Evolutionary conservation across 2,888 invertebrate species (phyloP), one percentile per base, ranked within the genome.

Genomic region (Heliconius charithonia): DNA sequence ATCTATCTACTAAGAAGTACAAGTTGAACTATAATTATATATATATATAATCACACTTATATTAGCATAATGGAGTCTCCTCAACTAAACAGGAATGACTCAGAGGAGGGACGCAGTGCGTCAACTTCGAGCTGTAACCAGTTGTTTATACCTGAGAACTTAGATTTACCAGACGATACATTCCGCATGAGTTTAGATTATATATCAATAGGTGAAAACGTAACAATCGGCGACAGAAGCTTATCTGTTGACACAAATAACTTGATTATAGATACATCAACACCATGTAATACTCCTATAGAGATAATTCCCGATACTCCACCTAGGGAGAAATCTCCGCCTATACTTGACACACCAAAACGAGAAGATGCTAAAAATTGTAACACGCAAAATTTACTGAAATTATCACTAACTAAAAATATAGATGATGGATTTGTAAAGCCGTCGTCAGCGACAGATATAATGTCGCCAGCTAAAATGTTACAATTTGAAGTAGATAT

Each of bases 391-490:
- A 88, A 86, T 80, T 83, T 91, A 75, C 83, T 93, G 32, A 90
- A 92, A 85, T 82, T 93, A 77, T 89, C 92, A 13, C 79, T 93
- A 37, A 83, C 87, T 37, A 92, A 91, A 82, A 90, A 89, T 75
- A 88, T 85, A 78, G 90, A 92, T 74, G 91, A 93, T 83, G 79
- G 83, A 59, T 95, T 94, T 80, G 90, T 92, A 0, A 94, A 89
- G 74, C 94, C 95, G 2, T 93, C 94, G 32, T 93, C 93, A 3
- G 85, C 93, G 0, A 80, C 85, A 27, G 95, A 93, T 70, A 81
- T 91, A 29, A 93, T 94, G 93, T 94, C 94, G 62, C 94, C 95
- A 13, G 95, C 95, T 27, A 91, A 86, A 88, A 94, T 94, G 93
- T 84, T 95, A 74, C 94, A 94, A 87, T 95, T 92, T 32, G 92